Evolutionary conservation across 2,797 vertebrate species (phyloP).

Genomic region (Botia kubotai): DNA sequence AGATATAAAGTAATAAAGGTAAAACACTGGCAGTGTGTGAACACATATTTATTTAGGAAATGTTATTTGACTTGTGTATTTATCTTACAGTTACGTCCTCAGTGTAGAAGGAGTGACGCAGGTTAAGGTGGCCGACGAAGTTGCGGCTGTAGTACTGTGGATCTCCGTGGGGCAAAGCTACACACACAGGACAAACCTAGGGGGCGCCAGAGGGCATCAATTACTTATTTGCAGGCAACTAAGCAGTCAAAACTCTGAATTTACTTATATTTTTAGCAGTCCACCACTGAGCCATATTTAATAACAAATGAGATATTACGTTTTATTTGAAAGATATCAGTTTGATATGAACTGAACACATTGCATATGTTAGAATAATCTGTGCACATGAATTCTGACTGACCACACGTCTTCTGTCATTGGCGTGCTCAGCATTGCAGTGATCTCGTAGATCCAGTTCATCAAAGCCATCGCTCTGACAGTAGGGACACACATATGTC

Average conservation of each 20-base stretch:
- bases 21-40: neutral
- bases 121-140: conserved; percentile 64
- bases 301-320: neutral
- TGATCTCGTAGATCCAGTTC: conserved; percentile 59
- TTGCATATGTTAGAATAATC: neutral
- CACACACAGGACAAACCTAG: conserved; percentile 68
- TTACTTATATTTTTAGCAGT: neutral
- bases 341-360: neutral
- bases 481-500: conserved; percentile 64
- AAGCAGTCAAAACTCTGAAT: neutral
- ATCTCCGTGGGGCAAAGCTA: conserved; percentile 61
- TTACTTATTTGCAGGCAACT: neutral
- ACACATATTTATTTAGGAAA: neutral
- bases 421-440: conserved; percentile 60
- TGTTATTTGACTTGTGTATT: neutral
- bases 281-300: neutral
- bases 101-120: conserved; percentile 63
- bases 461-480: conserved; percentile 58
- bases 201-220: neutral
- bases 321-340: neutral
- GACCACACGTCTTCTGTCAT: conserved; percentile 60
- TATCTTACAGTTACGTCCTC: conserved; percentile 56
- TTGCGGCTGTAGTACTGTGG: conserved; percentile 61
- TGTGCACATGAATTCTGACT: conserved; percentile 23
- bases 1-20: conserved; percentile 15